Conservation (phyloP, 2,113 vertebrate species). For the Macquaria australasica region DNA sequence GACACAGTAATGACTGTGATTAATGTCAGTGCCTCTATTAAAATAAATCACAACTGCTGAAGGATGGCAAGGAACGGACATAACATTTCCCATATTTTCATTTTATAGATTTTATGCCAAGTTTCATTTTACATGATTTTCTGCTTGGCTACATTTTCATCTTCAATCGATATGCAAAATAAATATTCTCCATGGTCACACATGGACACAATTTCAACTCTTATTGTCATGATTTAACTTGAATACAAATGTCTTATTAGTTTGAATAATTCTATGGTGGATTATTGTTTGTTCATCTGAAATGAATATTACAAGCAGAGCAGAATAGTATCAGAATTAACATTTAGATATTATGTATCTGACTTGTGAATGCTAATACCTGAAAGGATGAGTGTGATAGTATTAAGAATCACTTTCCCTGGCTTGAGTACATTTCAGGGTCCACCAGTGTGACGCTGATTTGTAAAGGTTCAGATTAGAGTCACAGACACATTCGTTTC, state of each 20-base stretch:
- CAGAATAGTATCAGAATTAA: slow-evolving; percentile 42
- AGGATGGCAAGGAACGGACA: not conserved
- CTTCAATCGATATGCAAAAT: slow-evolving; percentile 26
- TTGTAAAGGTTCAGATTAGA: slow-evolving; percentile 24
- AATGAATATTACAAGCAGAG: slow-evolving; percentile 25
- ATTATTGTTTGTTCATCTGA: slow-evolving; percentile 35
- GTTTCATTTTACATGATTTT: slow-evolving; percentile 53
- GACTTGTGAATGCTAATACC: slow-evolving; percentile 20
- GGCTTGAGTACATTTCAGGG: slow-evolving; percentile 21
- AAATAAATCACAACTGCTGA: not conserved
- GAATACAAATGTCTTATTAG: slow-evolving; percentile 42
- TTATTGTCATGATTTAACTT: slow-evolving; percentile 30
- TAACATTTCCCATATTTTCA: slow-evolving; percentile 11
- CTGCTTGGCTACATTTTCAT: slow-evolving; percentile 46
- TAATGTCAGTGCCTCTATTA: not conserved
- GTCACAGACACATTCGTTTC: slow-evolving; percentile 27
- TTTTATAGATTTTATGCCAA: slow-evolving; percentile 13
- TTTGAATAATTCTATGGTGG: slow-evolving; percentile 16
- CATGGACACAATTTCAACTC: slow-evolving; percentile 20
- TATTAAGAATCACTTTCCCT: slow-evolving; percentile 9
- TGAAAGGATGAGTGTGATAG: slow-evolving; percentile 6
- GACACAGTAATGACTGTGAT: slow-evolving; percentile 1
- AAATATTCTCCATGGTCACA: slow-evolving; percentile 33
- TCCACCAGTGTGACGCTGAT: slow-evolving; percentile 3
- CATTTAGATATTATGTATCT: slow-evolving; percentile 53